Evolutionary conservation across 2,888 invertebrate species (phyloP), one percentile per base, ranked within the genome.

Genomic region (Adelognathus sp.): DNA sequence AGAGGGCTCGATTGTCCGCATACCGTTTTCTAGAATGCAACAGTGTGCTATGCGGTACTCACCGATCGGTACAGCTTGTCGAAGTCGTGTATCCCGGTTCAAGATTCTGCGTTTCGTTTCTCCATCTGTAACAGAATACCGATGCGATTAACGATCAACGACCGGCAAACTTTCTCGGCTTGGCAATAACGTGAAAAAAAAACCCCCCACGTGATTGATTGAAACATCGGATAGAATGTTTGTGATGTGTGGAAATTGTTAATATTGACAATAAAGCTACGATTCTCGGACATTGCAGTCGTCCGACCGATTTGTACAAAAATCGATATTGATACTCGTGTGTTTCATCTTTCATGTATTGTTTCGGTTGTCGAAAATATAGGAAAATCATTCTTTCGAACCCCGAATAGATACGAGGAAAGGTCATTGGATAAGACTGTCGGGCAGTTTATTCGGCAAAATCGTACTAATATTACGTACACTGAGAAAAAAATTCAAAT

Each of bases 21-120:
- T 79, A 79, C 75, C 79, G 73, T 69, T 78, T 69, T 78, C 69
- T 44, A 36, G 41, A 58, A 58, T 69, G 27, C 56, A 63, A 44
- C 46, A 6, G 24, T 14, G 18, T 29, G 56, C 52, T 18, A 31
- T 14, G n/a, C 24, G 24, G 24, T 46, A 60, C 61, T 14, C 44
- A 69, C 54, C 69, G 66, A 75, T 75, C n/a, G n/a, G n/a, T n/a
- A n/a, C 33, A 16, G 69, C 27, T 63, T 50, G 18, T 56, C 44
- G 54, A 61, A 50, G 63, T 39, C 56, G 63, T 36, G 67, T n/a
- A 74, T 54, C 39, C 54, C 54, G 11, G 39, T 54, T 11, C 16
- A 2, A 52, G 50, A 71, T 71, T 16, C 21, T 39, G 36, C 54
- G 52, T 27, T 44, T 41, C 11, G 61, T 61, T 27, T 36, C 46